These are phyloP conservation scores for Neopipo cinnamomea DNA, from an alignment of 2,113 vertebrate species.

Conservation along the genomic window DNA sequence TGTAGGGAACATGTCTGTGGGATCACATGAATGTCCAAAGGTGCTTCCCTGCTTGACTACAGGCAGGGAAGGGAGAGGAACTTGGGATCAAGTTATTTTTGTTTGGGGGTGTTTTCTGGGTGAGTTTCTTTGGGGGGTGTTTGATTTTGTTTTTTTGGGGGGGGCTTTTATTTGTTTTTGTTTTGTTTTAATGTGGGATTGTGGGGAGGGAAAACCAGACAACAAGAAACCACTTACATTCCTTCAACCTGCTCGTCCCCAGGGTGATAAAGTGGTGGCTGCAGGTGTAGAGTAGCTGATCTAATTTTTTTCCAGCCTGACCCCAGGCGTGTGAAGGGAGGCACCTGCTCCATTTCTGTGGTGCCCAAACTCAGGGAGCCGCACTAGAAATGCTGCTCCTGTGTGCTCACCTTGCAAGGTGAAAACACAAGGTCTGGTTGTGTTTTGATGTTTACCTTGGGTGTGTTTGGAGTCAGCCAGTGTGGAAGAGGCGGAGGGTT, in stretches of 20 bases:
- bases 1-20: conserved; percentile 19
- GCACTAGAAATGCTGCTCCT: background rate
- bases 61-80: background rate
- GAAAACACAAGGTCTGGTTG: background rate
- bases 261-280: background rate
- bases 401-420: background rate
- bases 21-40: background rate
- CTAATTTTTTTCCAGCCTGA: background rate
- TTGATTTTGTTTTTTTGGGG: background rate
- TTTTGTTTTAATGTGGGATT: background rate
- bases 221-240: conserved; percentile 34
- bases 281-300: background rate
- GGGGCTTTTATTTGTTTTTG: background rate
- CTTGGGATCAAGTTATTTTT: conserved; percentile 42
- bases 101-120: background rate
- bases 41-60: background rate
- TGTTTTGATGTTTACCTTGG: background rate
- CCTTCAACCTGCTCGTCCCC: background rate
- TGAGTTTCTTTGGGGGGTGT: background rate
- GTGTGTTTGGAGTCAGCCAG: background rate
- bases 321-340: background rate
- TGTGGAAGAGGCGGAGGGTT: background rate
- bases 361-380: background rate
- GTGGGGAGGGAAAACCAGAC: background rate
- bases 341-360: rapidly evolving